Conservation (phyloP, 2,888 invertebrate genomes). For the Entomobrya proxima region DNA sequence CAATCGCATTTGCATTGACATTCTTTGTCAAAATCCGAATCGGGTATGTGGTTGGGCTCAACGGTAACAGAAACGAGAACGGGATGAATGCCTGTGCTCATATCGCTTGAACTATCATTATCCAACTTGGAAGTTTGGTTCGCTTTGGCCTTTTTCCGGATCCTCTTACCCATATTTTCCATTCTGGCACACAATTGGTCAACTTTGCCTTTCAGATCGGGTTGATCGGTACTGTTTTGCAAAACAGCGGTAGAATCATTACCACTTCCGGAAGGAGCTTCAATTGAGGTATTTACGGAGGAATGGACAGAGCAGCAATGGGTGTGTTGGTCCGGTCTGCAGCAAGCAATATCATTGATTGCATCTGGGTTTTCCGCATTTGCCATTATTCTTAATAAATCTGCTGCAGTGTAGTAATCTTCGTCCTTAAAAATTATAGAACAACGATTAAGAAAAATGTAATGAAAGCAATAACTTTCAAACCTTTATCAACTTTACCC, state of each 20-base stretch:
- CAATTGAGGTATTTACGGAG: not conserved
- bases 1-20: not conserved
- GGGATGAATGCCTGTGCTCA: constrained; percentile 23
- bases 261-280: not conserved
- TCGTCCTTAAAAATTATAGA: no score
- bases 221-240: not conserved
- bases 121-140: constrained; percentile 48
- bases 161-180: constrained; percentile 46
- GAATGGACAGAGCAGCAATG: not conserved
- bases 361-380: no score
- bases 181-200: constrained; percentile 56
- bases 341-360: no score
- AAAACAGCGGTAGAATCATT: not conserved
- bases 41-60: constrained; percentile 22
- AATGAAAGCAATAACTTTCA: no score
- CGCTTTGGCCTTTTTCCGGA: constrained; percentile 46
- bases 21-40: constrained; percentile 20
- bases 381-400: no score
- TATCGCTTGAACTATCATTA: constrained; percentile 46
- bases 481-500: not conserved
- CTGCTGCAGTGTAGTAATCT: no score
- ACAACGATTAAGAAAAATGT: no score
- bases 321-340: not conserved
- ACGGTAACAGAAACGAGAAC: constrained; percentile 47
- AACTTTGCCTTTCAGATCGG: constrained; percentile 40